These are phyloP conservation scores for Sapajus apella DNA, from an alignment of 2,113 vertebrate genomes.

Conservation along the genomic window DNA sequence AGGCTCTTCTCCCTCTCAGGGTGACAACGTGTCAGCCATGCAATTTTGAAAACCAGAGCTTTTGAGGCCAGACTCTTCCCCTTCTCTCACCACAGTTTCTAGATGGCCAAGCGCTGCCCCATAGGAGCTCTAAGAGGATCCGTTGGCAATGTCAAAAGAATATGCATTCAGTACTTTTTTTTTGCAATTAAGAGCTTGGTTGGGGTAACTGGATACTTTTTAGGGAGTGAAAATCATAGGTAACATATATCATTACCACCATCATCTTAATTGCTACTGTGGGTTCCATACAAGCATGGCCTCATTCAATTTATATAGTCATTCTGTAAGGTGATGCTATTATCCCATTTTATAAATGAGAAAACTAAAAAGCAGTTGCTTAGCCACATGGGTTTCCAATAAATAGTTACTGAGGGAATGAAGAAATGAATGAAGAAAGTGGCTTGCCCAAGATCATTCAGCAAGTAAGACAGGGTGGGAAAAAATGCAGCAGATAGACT, in stretches of 20 bases:
- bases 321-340: neutral
- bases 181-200: neutral
- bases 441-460: neutral
- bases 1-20: slow-evolving; percentile 14
- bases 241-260: too few species aligned
- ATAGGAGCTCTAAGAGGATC: too few species aligned
- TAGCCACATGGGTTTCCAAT: neutral
- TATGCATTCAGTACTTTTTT: neutral
- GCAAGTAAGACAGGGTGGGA: too few species aligned
- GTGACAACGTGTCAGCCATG: neutral
- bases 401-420: neutral
- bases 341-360: neutral
- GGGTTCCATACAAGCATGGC: neutral
- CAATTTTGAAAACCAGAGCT: neutral
- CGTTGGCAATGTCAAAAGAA: neutral
- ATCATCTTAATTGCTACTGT: neutral
- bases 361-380: neutral
- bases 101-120: neutral
- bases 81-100: accelerated
- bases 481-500: neutral
- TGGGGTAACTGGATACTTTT: neutral
- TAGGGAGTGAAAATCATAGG: neutral
- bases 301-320: neutral
- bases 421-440: neutral
- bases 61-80: neutral